Conservation (phyloP, 2,888 invertebrate genomes). For the Volucella inanis region DNA sequence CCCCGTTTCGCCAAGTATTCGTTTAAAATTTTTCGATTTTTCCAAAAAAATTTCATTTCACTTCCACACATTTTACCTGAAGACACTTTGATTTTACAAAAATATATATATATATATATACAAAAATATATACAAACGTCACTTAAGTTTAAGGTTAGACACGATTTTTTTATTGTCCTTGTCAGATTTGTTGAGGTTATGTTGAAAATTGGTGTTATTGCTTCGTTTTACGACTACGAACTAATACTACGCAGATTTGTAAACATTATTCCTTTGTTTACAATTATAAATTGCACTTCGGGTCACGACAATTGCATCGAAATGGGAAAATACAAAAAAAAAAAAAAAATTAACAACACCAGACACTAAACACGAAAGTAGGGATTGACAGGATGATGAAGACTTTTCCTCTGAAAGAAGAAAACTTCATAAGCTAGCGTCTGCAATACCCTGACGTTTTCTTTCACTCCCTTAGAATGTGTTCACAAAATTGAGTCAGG, state of each 20-base stretch:
- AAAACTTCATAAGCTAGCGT: slow-evolving; percentile 15
- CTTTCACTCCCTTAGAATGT: background rate
- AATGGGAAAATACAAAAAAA: slow-evolving; percentile 20
- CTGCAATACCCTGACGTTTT: slow-evolving; percentile 47
- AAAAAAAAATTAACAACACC: slow-evolving; percentile 37
- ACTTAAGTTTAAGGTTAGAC: slow-evolving; percentile 26
- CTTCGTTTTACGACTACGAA: slow-evolving; percentile 17
- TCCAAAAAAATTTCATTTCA: slow-evolving; percentile 17
- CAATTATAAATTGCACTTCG: slow-evolving; percentile 58
- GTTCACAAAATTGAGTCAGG: slow-evolving; percentile 23
- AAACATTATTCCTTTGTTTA: slow-evolving; percentile 13
- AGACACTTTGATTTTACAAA: slow-evolving; percentile 10
- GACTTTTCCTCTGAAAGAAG: slow-evolving; percentile 41
- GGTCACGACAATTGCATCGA: background rate
- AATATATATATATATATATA: background rate
- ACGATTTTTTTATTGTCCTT: slow-evolving; percentile 52
- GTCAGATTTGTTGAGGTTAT: slow-evolving; percentile 42
- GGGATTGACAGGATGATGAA: slow-evolving; percentile 38
- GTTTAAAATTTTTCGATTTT: slow-evolving; percentile 64
- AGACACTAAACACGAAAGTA: slow-evolving; percentile 44
- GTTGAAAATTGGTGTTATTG: slow-evolving; percentile 34
- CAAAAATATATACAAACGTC: background rate
- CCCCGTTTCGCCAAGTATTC: slow-evolving; percentile 31
- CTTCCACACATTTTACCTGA: slow-evolving; percentile 3
- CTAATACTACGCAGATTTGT: background rate